Base-by-base conservation (phyloP, 1,140 invertebrate genomes). In the Ctenoplectra terminalis region DNA sequence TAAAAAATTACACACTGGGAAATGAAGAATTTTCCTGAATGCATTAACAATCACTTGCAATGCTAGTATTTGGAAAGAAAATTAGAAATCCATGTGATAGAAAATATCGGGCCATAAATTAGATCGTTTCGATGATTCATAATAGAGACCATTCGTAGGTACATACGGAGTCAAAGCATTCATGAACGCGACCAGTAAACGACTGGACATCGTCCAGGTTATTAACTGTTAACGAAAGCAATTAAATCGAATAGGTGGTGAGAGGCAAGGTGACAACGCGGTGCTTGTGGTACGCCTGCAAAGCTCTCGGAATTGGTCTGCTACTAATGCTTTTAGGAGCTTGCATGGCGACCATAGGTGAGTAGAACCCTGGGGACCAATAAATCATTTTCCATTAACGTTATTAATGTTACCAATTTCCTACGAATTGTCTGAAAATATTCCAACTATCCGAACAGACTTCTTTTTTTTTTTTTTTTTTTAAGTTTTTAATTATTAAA, bases 261-360 rank as follows among this genome's bases (percentile, higher is more conserved):
- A 95, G 95, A 82, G 97, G 97, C 70, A 98, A 98, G 94, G 97
- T 97, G 94, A 97, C 97, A 85, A 97, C 97, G 34, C 95, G 96
- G 88, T 98, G 97, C 91, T 94, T 98, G 79, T 98, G 97, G 97
- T 97, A 98, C 90, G 97, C 97, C 37, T 98, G 97, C 91, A 97
- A 98, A 89, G 97, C 97, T 40, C 95, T 98, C 11, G 97, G 97
- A 82, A 94, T 98, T 79, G 98, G 97, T 31, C 94, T 98, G 64
- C 94, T 98, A 56, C 94, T 98, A 79, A 97, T 98, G 95, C 94
- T 97, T 76, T 95, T 98, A 52, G 98, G 97, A 56, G 97, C 96
- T 64, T 96, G 97, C 58, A 98, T 98, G 98, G 97, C 97, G 37
- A 97, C 97, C n/a, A 96, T 98, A 90, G 97, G 97, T 97, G 94